Base-by-base conservation (phyloP, 2,113 vertebrate genomes). In the Delphinus delphis region DNA sequence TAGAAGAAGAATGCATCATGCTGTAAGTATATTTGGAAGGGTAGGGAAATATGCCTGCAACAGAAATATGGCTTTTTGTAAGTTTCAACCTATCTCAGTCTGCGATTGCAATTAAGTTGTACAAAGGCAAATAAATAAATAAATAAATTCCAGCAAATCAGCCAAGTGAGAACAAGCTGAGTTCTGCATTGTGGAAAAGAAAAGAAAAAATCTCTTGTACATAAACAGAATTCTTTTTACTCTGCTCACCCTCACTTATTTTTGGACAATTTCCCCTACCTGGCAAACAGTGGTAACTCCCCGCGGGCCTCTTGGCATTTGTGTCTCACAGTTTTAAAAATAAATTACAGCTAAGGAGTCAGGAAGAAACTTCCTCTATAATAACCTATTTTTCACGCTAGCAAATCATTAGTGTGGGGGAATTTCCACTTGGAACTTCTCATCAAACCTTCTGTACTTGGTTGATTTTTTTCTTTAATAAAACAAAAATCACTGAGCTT, bases 401-500 rank as follows among this genome's bases (percentile, higher is more conserved):
- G 67, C 92, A 89, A 93, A 86, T 97, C 80, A 73, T 92, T 79
- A 88, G 70, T 58, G 70, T 44, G 68, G 86, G 58, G 90, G 88
- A 53, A 81, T 93, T 85, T 77, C 53, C 67, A 93, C 93, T 94
- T 80, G 55, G 93, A 95, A 31, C 65, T 85, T 96, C 96, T 96
- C 96, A 73, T 93, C 71, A 55, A 58, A 76, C 76, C 95, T 95
- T 97, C 87, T 96, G 84, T n/a, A 88, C 89, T 82, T 63, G n/a
- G 91, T 84, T 80, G 58, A 80, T 82, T 97, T 88, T 89, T 93
- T 89, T 77, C 95, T 93, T 94, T 97, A 98, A 97, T 97, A 97
- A 96, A 97, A 97, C 83, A 96, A 93, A 97, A 96, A 97, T 96
- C 87, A 92, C 96, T 89, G 87, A 88, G 96, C 92, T 93, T 96